Conservation (phyloP, 2,888 invertebrate genomes). For the Pedicia rivosa region DNA sequence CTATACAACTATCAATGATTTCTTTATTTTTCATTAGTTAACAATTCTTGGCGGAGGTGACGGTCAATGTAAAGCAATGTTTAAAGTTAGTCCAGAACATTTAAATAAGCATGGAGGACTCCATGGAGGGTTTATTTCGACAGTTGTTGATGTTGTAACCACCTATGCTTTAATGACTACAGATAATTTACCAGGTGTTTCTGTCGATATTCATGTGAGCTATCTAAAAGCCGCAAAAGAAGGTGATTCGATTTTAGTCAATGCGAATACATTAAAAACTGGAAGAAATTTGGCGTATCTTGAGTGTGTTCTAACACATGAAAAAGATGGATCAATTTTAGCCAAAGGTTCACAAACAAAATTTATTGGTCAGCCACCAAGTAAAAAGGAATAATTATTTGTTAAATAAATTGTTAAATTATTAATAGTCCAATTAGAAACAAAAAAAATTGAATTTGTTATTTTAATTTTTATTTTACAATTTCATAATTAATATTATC, state of each 20-base stretch:
- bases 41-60: slow-evolving; percentile 39
- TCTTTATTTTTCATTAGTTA: slow-evolving; percentile 12
- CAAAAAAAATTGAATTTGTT: no score
- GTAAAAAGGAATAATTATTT: no score
- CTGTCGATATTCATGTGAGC: slow-evolving; percentile 64
- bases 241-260: slow-evolving; percentile 65
- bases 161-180: slow-evolving; percentile 61
- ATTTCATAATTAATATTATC: no score
- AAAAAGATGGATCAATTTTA: slow-evolving; percentile 51
- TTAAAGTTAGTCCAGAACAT: slow-evolving; percentile 57
- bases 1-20: no score
- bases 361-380: slow-evolving; percentile 30
- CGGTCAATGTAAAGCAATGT: slow-evolving; percentile 59
- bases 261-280: slow-evolving; percentile 56
- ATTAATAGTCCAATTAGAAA: no score
- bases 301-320: slow-evolving; percentile 61
- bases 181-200: slow-evolving; percentile 54
- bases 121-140: slow-evolving; percentile 77
- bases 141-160: slow-evolving; percentile 54
- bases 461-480: no score
- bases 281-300: slow-evolving; percentile 73
- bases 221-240: slow-evolving; percentile 61
- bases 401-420: no score
- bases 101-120: slow-evolving; percentile 58
- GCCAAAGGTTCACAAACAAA: slow-evolving; percentile 80